Conservation (phyloP, 2,888 invertebrate species). For the Cataglyphis cursor region DNA sequence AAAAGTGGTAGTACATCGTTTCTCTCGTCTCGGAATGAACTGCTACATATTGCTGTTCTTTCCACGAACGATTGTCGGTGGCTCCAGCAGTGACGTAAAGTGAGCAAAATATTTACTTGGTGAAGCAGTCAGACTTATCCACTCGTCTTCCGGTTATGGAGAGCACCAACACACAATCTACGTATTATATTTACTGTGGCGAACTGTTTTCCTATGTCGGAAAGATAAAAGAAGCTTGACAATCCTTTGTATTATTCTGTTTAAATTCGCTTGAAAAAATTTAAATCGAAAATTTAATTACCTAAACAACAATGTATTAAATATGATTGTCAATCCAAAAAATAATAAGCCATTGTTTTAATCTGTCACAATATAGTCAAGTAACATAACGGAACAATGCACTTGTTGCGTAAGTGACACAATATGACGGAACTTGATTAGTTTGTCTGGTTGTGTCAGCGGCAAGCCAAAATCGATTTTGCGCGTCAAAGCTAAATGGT, state of each 20-base stretch:
- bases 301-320: neutral
- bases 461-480: conserved; percentile 30
- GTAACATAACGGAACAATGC: conserved; percentile 9
- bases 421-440: conserved; percentile 14
- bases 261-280: neutral
- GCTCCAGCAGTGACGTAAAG: conserved; percentile 74
- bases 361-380: neutral
- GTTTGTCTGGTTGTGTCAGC: neutral
- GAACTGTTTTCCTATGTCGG: conserved; percentile 2
- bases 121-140: conserved; percentile 69
- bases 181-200: neutral
- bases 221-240: neutral
- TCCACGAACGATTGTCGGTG: conserved; percentile 65
- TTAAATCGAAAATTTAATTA: neutral
- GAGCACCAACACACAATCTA: neutral
- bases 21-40: conserved; percentile 33
- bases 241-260: neutral
- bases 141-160: conserved; percentile 49
- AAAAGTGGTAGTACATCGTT: conserved; percentile 61
- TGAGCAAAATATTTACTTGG: conserved; percentile 80
- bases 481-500: neutral
- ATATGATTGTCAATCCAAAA: neutral
- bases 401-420: conserved; percentile 18
- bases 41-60: conserved; percentile 74
- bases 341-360: conserved; percentile 1